These are phyloP conservation scores for Agapetus fuscipes DNA, from an alignment of 2,888 invertebrate genomes.

Conservation along the genomic window DNA sequence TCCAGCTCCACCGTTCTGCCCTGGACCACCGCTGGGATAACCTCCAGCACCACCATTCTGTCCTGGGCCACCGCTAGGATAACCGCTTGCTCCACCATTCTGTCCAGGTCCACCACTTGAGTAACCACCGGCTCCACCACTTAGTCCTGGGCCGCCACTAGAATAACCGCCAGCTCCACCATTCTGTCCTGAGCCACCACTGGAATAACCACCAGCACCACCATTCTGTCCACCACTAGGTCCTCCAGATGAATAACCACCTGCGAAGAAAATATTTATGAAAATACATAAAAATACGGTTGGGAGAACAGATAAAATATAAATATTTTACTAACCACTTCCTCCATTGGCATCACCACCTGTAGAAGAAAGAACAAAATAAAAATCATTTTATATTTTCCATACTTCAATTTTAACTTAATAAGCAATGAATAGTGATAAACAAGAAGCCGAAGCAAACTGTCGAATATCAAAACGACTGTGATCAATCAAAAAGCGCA, in stretches of 20 bases:
- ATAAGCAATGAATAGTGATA: neutral
- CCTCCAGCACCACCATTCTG: conserved; percentile 10
- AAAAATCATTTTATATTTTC: conserved; percentile 1
- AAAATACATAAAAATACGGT: too few species aligned
- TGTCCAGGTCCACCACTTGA: conserved; percentile 17
- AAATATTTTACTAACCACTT: neutral
- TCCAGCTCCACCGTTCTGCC: conserved; percentile 3
- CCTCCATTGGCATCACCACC: conserved; percentile 16
- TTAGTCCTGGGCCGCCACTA: conserved; percentile 8
- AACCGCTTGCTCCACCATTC: conserved; percentile 29
- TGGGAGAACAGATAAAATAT: too few species aligned
- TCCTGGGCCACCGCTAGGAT: conserved; percentile 27
- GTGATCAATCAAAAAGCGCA: too few species aligned
- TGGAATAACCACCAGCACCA: conserved; percentile 9
- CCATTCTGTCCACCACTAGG: conserved; percentile 3
- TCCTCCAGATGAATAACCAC: conserved; percentile 17
- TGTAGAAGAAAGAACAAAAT: neutral
- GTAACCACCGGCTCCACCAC: conserved; percentile 10
- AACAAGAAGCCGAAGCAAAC: conserved; percentile 10
- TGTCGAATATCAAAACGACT: conserved; percentile 20
- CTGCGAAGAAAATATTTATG: too few species aligned
- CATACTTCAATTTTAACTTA: neutral
- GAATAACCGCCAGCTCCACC: conserved; percentile 15
- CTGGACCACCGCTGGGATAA: conserved; percentile 15
- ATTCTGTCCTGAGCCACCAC: conserved; percentile 12